Evolutionary conservation across 2,113 vertebrate genomes (phyloP), one percentile per base, ranked within the genome.

Genomic region (Notiomystis cincta): DNA sequence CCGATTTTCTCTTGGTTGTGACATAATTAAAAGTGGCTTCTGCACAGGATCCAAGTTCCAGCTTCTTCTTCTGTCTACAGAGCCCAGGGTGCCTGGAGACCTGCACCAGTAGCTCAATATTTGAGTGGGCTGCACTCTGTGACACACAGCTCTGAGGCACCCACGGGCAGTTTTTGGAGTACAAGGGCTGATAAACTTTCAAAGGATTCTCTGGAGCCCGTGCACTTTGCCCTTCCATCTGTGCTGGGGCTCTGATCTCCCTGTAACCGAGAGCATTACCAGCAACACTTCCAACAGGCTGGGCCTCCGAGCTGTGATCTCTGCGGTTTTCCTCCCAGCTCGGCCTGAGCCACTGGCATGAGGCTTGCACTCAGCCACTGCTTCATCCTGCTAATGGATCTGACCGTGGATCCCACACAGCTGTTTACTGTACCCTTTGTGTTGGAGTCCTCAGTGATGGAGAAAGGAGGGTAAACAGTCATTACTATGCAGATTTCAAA

Each of bases 401-500:
- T 88, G 96, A 90, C 79, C 70, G 22, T 69, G 83, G 87, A 89
- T 88, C 69, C 93, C 87, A 35, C 81, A 9, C 62, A 64, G 91
- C 89, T 96, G 76, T 28, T 87, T 57, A 38, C 90, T 62, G 25
- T 25, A 80, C 94, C 96, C 94, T 97, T 96, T 96, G 96, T 97
- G 61, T 2, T 67, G 78, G 86, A 94, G 89, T 57, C 95, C 60
- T 71, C 95, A 54, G 20, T 25, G 72, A 23, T 58, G 51, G 92
- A 77, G 88, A 53, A 82, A 81, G 76, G 72, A 91, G 83, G 23
- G 92, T 76, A 97, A 97, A 96, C 40, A 96, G 28, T 72, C 78
- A 96, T 98, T 98, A 96, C 97, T 76, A 97, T 97, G 97, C 95
- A 98, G 97, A 97, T 98, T 98, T 93, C 95, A 95, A 90, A 97